phyloP scores from a whole-genome alignment of 2,797 vertebrate genomes.

The Delichon dasypus region DNA sequence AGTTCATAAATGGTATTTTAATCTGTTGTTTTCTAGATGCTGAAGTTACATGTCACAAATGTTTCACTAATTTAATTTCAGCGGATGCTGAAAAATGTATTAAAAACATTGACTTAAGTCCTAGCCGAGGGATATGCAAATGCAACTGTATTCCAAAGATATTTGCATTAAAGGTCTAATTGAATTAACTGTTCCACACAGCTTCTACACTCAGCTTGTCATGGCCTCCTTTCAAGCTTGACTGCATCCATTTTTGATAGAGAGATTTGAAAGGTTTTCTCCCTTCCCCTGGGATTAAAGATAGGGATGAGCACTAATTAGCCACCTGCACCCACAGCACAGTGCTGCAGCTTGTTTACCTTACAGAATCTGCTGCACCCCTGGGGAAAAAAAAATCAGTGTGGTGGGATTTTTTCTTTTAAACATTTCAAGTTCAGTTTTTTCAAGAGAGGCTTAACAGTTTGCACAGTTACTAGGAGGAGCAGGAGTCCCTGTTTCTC shows the following conservation, averaged over 20 bases:
- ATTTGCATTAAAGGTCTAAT: not conserved
- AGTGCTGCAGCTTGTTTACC: constrained; percentile 33
- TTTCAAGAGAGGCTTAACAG: not conserved
- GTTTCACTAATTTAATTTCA: not conserved
- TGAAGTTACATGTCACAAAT: not conserved
- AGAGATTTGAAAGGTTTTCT: constrained; percentile 33
- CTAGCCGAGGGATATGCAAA: not conserved
- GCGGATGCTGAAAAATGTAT: not conserved
- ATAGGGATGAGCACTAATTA: constrained; percentile 31
- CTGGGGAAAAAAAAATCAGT: not conserved
- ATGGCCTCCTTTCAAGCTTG: not conserved
- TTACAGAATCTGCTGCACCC: not conserved
- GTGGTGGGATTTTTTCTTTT: not conserved
- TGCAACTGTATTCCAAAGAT: not conserved
- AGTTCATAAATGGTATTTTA: not conserved
- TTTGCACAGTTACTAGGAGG: not conserved
- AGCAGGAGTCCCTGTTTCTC: not conserved
- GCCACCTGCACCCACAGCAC: constrained; percentile 39
- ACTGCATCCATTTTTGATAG: not conserved
- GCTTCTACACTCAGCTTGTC: not conserved
- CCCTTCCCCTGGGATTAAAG: constrained; percentile 15
- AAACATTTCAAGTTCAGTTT: not conserved
- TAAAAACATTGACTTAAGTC: not conserved
- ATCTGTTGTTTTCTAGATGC: not conserved
- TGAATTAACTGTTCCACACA: constrained; percentile 28